Conservation (phyloP, 2,888 invertebrate genomes). For the Drosophila cognata region DNA sequence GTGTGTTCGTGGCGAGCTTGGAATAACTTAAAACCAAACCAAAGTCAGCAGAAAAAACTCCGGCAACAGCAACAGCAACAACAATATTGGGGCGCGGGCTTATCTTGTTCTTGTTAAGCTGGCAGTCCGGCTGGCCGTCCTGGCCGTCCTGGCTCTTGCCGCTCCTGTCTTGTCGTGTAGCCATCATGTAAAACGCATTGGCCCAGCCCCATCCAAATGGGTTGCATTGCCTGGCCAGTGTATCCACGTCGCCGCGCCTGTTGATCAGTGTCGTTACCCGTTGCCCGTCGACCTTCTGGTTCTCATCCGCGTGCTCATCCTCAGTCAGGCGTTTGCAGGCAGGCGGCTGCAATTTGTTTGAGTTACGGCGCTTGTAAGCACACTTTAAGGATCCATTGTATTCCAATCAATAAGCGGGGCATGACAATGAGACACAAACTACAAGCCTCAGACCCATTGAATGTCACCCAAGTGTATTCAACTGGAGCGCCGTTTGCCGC, state of each 20-base stretch:
- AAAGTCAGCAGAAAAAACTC: slow-evolving; percentile 29
- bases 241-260: slow-evolving; percentile 67
- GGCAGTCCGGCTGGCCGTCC: slow-evolving; percentile 23
- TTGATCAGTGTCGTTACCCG: slow-evolving; percentile 74
- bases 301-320: slow-evolving; percentile 21
- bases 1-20: slow-evolving; percentile 68
- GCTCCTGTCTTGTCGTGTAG: slow-evolving; percentile 76
- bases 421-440: slow-evolving; percentile 75
- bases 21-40: slow-evolving; percentile 70
- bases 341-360: slow-evolving; percentile 85
- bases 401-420: slow-evolving; percentile 82
- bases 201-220: slow-evolving; percentile 24
- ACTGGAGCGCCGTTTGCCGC: slow-evolving; percentile 72
- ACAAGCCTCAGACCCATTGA: slow-evolving; percentile 52
- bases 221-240: slow-evolving; percentile 20
- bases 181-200: slow-evolving; percentile 76
- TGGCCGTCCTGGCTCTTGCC: slow-evolving; percentile 40
- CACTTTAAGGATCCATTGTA: slow-evolving; percentile 85
- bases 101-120: slow-evolving; percentile 73
- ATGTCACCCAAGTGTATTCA: slow-evolving; percentile 65
- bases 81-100: slow-evolving; percentile 43
- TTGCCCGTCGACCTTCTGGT: slow-evolving; percentile 31
- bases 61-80: slow-evolving; percentile 24
- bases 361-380: slow-evolving; percentile 86
- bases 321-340: slow-evolving; percentile 77